Percentiles rank a stretch among this genome's conserved stretches.
Conservation (phyloP, 1,140 invertebrate genomes). For the Hermetia illucens region DNA sequence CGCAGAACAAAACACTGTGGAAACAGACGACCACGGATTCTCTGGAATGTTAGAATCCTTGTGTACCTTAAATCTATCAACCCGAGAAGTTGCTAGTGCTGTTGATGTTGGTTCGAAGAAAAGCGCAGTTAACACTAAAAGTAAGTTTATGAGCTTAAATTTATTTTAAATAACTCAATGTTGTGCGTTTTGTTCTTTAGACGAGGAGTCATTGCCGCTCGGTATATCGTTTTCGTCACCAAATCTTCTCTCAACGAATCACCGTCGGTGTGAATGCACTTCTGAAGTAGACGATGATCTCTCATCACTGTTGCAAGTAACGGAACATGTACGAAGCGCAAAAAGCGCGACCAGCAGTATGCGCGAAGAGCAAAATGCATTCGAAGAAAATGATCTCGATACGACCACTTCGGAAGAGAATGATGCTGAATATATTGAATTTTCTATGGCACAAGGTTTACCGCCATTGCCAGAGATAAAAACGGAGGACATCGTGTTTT, state of each 20-base stretch:
- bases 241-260: constrained; percentile 3
- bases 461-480: constrained; percentile 8
- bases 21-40: too few species aligned
- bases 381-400: constrained; percentile 66
- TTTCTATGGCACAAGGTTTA: constrained; percentile 32
- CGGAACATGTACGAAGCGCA: neutral
- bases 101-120: neutral
- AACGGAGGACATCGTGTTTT: constrained; percentile 8
- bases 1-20: neutral
- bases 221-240: constrained; percentile 7
- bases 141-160: neutral
- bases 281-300: constrained; percentile 3
- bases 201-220: neutral
- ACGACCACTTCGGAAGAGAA: constrained; percentile 52
- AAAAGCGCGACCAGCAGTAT: neutral
- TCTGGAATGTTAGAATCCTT: constrained; percentile 2
- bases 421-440: constrained; percentile 56
- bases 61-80: neutral
- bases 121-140: neutral
- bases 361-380: constrained; percentile 11
- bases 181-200: neutral
- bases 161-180: neutral
- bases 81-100: neutral
- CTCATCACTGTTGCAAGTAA: neutral
- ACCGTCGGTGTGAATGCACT: neutral